Evolutionary conservation across 2,113 vertebrate species (phyloP).

Genomic region (Vireo altiloquus): DNA sequence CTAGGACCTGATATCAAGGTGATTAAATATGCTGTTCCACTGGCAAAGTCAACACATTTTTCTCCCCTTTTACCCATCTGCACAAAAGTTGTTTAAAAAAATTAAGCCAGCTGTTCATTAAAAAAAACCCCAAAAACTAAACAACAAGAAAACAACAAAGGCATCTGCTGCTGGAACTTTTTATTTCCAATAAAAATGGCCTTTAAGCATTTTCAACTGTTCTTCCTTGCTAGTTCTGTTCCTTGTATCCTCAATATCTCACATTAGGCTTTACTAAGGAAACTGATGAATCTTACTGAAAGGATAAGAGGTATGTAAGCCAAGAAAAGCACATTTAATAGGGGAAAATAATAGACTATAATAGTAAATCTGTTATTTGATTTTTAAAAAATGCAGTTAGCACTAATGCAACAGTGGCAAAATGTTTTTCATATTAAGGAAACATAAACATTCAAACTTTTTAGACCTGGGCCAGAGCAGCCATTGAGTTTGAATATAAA

Average conservation of each 20-base stretch:
- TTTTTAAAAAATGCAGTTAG: not conserved
- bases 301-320: not conserved
- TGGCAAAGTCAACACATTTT: not conserved
- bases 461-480: not conserved
- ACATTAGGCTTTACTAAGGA: not conserved
- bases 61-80: not conserved
- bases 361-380: not conserved
- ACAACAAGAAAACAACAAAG: not conserved
- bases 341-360: not conserved
- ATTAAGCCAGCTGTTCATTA: not conserved
- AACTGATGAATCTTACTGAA: not conserved
- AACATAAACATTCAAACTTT: not conserved
- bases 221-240: not conserved
- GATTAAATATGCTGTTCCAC: not conserved
- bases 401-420: not conserved
- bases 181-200: not conserved
- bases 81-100: not conserved
- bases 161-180: not conserved
- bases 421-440: not conserved
- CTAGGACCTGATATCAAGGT: rapidly evolving
- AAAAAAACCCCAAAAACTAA: not conserved
- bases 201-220: not conserved
- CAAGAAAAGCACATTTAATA: not conserved
- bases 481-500: rapidly evolving
- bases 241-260: not conserved